phyloP scores from a whole-genome alignment of 2,888 invertebrate species.

The Smittia aterrima region DNA sequence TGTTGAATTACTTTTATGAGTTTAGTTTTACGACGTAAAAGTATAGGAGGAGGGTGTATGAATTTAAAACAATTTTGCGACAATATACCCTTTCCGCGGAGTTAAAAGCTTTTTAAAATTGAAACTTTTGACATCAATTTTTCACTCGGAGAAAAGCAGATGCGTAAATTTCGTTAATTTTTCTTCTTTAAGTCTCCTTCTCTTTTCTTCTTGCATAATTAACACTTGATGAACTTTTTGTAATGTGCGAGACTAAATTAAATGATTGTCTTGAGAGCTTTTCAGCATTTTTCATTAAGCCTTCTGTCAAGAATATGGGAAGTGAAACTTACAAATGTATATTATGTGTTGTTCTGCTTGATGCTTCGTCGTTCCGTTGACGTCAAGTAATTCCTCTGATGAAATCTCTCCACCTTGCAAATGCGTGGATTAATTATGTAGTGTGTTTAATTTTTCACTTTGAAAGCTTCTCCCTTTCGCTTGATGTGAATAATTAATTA shows the following conservation, averaged over 20 bases:
- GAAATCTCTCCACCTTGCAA: not conserved
- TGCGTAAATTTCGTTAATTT: not conserved
- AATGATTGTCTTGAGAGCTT: slow-evolving; percentile 29
- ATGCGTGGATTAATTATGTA: slow-evolving; percentile 20
- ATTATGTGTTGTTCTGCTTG: too few relatives aligned
- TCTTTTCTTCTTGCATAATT: slow-evolving; percentile 3
- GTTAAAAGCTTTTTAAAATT: not conserved
- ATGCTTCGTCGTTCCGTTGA: not conserved
- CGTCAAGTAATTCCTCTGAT: not conserved
- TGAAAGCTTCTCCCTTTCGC: not conserved
- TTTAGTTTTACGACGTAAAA: not conserved
- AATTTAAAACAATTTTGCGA: not conserved
- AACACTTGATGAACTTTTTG: slow-evolving; percentile 15
- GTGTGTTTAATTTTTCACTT: slow-evolving; percentile 15
- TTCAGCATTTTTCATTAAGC: slow-evolving; percentile 33
- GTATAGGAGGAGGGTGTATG: not conserved
- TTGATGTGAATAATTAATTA: slow-evolving; percentile 14
- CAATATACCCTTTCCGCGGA: not conserved
- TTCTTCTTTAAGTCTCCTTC: not conserved
- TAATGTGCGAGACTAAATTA: not conserved
- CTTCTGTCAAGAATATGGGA: not conserved
- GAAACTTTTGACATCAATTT: not conserved
- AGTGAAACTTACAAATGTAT: not conserved
- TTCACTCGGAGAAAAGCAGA: not conserved
- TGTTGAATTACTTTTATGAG: not conserved